A percentile compares a stretch with the other conserved stretches of the same genome.
phyloP scores from a whole-genome alignment of 2,888 invertebrate species.

The Xiphydria camelus region DNA sequence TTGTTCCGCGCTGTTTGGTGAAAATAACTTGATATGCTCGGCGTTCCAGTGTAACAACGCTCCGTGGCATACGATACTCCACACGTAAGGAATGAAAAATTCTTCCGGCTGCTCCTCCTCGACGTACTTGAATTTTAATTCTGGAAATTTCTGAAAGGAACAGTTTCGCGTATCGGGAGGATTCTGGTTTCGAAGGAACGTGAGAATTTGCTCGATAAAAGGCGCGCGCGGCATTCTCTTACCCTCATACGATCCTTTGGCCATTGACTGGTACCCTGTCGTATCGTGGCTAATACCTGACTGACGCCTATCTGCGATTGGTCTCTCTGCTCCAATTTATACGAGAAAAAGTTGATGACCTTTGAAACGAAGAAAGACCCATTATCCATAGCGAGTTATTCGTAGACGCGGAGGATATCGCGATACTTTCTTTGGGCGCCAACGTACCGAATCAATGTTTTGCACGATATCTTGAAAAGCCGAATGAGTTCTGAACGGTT shows the following conservation, averaged over 20 bases:
- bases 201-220: too few relatives aligned
- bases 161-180: too few relatives aligned
- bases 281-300: constrained; percentile 86
- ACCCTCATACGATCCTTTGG: constrained; percentile 92
- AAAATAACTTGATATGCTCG: constrained; percentile 53
- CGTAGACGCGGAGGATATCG: too few relatives aligned
- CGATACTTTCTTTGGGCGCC: too few relatives aligned
- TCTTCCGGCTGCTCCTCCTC: constrained; percentile 99
- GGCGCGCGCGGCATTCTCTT: too few relatives aligned
- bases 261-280: constrained; percentile 91
- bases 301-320: constrained; percentile 74
- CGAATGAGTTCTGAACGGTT: constrained; percentile 81
- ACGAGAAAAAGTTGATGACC: constrained; percentile 73
- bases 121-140: constrained; percentile 97
- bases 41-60: constrained; percentile 54
- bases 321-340: constrained; percentile 64
- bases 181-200: too few relatives aligned
- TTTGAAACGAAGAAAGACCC: constrained; percentile 44
- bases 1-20: constrained; percentile 47
- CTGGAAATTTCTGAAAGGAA: constrained; percentile 92
- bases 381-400: too few relatives aligned
- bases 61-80: constrained; percentile 79
- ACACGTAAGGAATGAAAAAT: constrained; percentile 99
- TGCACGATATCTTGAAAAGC: constrained; percentile 92
- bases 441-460: constrained; percentile 87